Base-by-base conservation (phyloP, 2,113 vertebrate species). In the Muntiacus reevesi region DNA sequence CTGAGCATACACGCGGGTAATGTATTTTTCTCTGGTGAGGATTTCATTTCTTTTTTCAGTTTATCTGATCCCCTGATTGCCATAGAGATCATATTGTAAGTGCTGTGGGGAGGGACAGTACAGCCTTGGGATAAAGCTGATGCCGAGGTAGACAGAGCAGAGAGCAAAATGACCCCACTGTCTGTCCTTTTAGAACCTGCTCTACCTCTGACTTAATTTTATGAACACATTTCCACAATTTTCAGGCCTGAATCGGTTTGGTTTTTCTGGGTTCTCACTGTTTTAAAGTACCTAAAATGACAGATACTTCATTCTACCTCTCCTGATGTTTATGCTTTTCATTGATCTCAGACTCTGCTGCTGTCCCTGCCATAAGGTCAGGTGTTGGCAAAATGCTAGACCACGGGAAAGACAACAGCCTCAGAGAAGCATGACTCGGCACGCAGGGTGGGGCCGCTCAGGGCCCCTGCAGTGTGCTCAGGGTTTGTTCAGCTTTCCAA, bases 381-480 rank as follows among this genome's bases (percentile, higher is more conserved):
- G 14, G 50, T 43, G 33, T 57, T 28, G 45, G 71, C 40, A 89
- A 97, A 93, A 84, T 87, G 25, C 30, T 88, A 94, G 96, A 67
- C 85, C 76, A 55, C 25, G 78, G 76, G 96, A 88, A 87, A 21
- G 43, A 85, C 4, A 60, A 79, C 13, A 91, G 45, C 67, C 71
- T 87, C 52, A 23, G 71, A 94, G 91, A 94, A 96, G 47, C 21
- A 21, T 4, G 54, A 81, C 57, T 96, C 50, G 45, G 43, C 23
- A 21, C 13, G n/a, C 40, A 84, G 74, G 33, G 11, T 7, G 8
- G 62, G 64, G n/a, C 89, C 12, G 2, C 9, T 59, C 23, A 1
- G 17, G 71, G 45, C 12, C 54, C 36, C 12, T 88, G 43, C n/a
- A 8, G 50, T 14, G 81, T 83, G 88, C 82, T 21, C 16, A 94